Evolutionary conservation across 2,888 invertebrate genomes (phyloP).

Genomic region (Mythimna loreyi): DNA sequence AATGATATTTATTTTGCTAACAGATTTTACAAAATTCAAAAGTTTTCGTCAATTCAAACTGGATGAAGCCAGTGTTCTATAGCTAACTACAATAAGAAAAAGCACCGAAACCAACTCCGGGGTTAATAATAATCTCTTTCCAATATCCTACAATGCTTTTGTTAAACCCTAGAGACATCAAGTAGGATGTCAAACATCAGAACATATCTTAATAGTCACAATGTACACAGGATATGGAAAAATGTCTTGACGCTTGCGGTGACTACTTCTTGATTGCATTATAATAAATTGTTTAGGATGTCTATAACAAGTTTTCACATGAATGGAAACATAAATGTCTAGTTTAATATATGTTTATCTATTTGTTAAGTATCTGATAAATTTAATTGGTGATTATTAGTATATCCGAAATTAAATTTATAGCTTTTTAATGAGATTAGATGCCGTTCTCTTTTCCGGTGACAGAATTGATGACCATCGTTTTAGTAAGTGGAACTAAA

Average conservation of each 20-base stretch:
- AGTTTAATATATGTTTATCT: conserved; percentile 5
- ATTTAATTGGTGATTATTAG: conserved; percentile 29
- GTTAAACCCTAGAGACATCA: too few species aligned
- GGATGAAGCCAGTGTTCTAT: too few species aligned
- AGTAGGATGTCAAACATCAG: not conserved
- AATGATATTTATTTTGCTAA: too few species aligned
- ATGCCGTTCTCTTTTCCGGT: not conserved
- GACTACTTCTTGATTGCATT: conserved; percentile 26
- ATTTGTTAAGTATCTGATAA: not conserved
- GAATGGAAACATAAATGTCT: conserved; percentile 19
- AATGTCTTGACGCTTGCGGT: conserved; percentile 9
- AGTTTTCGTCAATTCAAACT: too few species aligned
- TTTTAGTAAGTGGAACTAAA: not conserved
- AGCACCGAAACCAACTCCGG: too few species aligned
- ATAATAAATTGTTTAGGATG: conserved; percentile 27
- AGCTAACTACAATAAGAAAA: too few species aligned
- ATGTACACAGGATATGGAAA: conserved; percentile 22
- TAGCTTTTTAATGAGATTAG: conserved; percentile 1
- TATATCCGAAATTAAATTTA: conserved; percentile 3
- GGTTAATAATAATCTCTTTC: not conserved
- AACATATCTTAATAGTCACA: conserved; percentile 14
- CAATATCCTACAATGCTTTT: not conserved
- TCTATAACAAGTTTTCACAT: conserved; percentile 10
- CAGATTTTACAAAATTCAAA: too few species aligned
- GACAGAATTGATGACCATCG: not conserved